Base-by-base conservation (phyloP, 2,797 vertebrate species). In the Neomorphus geoffroyi region DNA sequence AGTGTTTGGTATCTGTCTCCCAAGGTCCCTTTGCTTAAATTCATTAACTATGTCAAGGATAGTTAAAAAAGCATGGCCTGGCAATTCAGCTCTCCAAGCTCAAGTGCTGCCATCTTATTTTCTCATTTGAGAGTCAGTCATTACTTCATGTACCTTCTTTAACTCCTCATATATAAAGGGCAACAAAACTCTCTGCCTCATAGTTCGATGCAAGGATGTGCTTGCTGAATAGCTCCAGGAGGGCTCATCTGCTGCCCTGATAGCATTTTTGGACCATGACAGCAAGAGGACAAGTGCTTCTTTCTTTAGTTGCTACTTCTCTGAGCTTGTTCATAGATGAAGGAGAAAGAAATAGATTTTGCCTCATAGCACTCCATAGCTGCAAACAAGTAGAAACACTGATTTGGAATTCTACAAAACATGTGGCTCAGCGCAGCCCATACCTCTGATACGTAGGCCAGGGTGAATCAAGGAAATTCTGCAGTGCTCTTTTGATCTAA, bases 341-440 rank as follows among this genome's bases (percentile, higher is more conserved):
- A 60, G 48, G 22, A 32, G 67, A 79, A 71, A 45, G 53, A 62
- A 50, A 3, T 21, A 62, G 9, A 21, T 37, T 78, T 88, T 90
- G 41, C 7, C 27, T 53, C 22, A 10, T 6, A 70, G 39, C 5
- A 48, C 39, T 37, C 21, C 28, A 22, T 16, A 79, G 43, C 33
- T 65, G 32, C 65, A 73, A 60, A 80, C 30, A 37, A 35, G 50
- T 37, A 71, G 62, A 74, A 91, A 58, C 7, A 50, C 13, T 4
- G 1, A 8, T 45, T 14, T 56, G n/a, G 45, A 69, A 69, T 56
- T 32, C 60, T 64, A 41, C 15, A 67, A n/a, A 67, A 77, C 6
- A 46, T 2, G 8, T 0, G 2, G 6, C 15, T 50, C 35, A 79
- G 37, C 28, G 30, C n/a, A 71, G 19, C 7, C 17, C 21, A 11